These are phyloP conservation scores for Drosophila subquinaria DNA, from an alignment of 2,888 invertebrate species.

Conservation along the genomic window DNA sequence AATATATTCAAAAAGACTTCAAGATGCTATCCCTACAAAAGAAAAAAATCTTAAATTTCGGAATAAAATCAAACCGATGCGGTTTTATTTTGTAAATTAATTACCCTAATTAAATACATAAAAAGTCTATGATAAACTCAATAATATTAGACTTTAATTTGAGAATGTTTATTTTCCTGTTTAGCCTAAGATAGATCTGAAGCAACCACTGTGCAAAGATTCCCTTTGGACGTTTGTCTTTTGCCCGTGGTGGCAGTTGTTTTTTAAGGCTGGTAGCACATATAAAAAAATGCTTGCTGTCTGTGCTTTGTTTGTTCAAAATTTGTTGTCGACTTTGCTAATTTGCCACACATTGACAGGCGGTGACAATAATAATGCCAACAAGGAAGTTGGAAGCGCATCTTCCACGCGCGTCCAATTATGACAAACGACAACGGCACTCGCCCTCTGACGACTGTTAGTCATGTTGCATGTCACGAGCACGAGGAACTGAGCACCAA, in stretches of 20 bases:
- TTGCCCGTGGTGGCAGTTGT: slow-evolving; percentile 1
- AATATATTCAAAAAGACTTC: background rate
- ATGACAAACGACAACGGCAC: slow-evolving; percentile 63
- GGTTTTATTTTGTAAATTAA: too few relatives aligned
- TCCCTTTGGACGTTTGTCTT: background rate
- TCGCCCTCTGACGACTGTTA: slow-evolving; percentile 12
- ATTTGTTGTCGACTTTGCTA: slow-evolving; percentile 36
- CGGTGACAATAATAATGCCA: slow-evolving; percentile 54
- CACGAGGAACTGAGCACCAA: slow-evolving; percentile 58
- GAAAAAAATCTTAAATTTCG: too few relatives aligned
- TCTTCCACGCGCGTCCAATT: slow-evolving; percentile 75
- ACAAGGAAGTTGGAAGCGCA: slow-evolving; percentile 73
- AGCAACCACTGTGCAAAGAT: slow-evolving; percentile 32
- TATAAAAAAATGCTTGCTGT: slow-evolving; percentile 25
- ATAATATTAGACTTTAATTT: too few relatives aligned
- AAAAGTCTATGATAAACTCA: too few relatives aligned
- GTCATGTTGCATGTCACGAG: slow-evolving; percentile 50
- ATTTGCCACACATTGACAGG: slow-evolving; percentile 61
- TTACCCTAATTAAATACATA: too few relatives aligned
- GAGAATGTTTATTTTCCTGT: too few relatives aligned
- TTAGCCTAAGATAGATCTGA: background rate
- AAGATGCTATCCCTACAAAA: background rate
- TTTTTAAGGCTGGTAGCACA: slow-evolving; percentile 18
- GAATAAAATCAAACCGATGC: too few relatives aligned
- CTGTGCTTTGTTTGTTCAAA: slow-evolving; percentile 44